phyloP scores from a whole-genome alignment of 1,140 invertebrate species.

The Paraescarpia echinospica region DNA sequence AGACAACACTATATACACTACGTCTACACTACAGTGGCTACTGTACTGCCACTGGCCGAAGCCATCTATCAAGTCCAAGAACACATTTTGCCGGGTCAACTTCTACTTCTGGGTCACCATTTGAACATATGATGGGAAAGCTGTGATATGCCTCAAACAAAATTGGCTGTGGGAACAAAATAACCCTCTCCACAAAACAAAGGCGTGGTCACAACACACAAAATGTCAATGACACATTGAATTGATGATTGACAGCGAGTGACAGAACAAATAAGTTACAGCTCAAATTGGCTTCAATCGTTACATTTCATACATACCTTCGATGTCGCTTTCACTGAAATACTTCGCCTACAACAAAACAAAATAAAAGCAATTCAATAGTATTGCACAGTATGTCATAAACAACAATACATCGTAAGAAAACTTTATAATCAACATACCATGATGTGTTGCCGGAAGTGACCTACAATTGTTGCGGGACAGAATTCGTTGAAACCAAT shows the following conservation, averaged over 20 bases:
- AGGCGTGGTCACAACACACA: not conserved
- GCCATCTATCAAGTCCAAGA: too few species aligned
- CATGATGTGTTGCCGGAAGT: slow-evolving; percentile 8
- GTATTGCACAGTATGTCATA: not conserved
- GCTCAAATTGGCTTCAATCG: not conserved
- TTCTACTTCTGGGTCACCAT: too few species aligned
- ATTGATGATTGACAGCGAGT: not conserved
- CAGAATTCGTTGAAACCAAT: not conserved
- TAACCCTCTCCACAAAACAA: not conserved
- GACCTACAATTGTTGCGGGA: not conserved
- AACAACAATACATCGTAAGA: not conserved
- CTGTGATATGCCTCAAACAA: not conserved
- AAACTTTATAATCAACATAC: not conserved
- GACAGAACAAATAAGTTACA: not conserved
- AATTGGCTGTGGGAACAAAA: not conserved
- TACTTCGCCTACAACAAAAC: slow-evolving; percentile 56
- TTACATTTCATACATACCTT: slow-evolving; percentile 51
- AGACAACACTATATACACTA: too few species aligned
- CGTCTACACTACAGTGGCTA: too few species aligned
- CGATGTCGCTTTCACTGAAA: slow-evolving; percentile 61
- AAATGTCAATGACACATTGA: too few species aligned
- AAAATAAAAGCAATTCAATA: slow-evolving; percentile 23
- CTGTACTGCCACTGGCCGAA: too few species aligned
- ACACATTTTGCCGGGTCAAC: too few species aligned
- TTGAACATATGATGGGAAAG: too few species aligned